Evolutionary conservation across 2,888 invertebrate genomes (phyloP), one percentile per base, ranked within the genome.

Genomic region (Ectobius pallidus): DNA sequence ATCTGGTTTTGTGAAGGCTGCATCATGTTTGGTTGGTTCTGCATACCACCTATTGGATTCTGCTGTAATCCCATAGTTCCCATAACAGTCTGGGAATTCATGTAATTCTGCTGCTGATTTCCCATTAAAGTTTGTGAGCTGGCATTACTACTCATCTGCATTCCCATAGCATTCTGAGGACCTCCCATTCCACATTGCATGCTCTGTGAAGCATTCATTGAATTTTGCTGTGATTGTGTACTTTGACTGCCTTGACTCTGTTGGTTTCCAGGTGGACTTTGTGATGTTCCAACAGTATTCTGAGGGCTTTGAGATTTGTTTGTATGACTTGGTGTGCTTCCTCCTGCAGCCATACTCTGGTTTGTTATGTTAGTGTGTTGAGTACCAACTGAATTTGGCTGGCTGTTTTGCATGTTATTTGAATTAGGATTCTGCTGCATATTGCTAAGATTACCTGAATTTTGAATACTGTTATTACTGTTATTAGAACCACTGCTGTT

Each of bases 241-340:
- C 16, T 69, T 34, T 55, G 32, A 16, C 16, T 52, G 30, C 52
- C 69, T 63, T 63, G 63, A 63, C n/a, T 63, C 9, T 63, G 63
- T 20, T 52, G 42, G 9, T 30, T 52, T 52, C 55, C 55, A 32
- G 11, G 22, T 18, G 52, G 22, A 25, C 16, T 69, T 20, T 69
- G 69, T 27, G 55, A 32, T n/a, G 20, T 69, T 11, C 69, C 52
- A 18, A 52, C 34, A 14, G 52, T n/a, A 18, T 65, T 65, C 46
- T 61, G 61, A 25, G 14, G 20, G n/a, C 58, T 25, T 14, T 25
- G 39, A 11, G 39, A 20, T 25, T 58, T 58, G 30, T 18, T 49
- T 30, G 46, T 7, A 7, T 42, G 9, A 27, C 46, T 67, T 39
- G 42, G 67, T 9, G 58, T 16, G 16, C 3, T 63, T 7, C 42